Conservation (phyloP, 2,888 invertebrate genomes). For the Apamea monoglypha region DNA sequence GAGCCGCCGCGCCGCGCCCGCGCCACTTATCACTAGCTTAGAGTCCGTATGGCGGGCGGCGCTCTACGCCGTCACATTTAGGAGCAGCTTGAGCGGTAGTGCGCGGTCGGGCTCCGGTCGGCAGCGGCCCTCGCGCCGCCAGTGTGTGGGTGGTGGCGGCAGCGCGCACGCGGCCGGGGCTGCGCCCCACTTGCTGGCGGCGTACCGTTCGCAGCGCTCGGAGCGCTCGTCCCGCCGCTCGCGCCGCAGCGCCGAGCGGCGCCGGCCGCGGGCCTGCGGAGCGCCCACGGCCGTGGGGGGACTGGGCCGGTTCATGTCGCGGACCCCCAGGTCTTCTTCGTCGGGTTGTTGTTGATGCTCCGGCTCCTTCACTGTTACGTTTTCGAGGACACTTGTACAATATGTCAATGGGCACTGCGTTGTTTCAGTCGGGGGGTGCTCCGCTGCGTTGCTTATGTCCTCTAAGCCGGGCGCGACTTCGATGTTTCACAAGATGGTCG, state of each 20-base stretch:
- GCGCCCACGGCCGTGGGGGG: conserved; percentile 64
- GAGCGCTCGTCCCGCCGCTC: conserved; percentile 74
- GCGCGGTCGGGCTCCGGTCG: conserved; percentile 89
- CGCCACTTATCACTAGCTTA: conserved; percentile 82
- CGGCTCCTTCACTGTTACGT: conserved; percentile 68
- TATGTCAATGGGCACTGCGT: conserved; percentile 61
- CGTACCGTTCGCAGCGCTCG: conserved; percentile 88
- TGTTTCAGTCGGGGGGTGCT: conserved; percentile 63
- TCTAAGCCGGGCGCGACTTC: conserved; percentile 77
- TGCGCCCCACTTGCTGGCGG: conserved; percentile 95
- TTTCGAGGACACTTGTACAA: conserved; percentile 56
- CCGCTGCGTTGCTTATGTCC: conserved; percentile 56
- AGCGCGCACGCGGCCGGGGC: conserved; percentile 94
- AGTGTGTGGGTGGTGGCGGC: conserved; percentile 95
- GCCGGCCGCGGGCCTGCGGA: conserved; percentile 74
- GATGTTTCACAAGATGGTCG: conserved; percentile 85
- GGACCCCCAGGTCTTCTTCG: conserved; percentile 76
- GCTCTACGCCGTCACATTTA: conserved; percentile 90
- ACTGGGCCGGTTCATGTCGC: conserved; percentile 64
- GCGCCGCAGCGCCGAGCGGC: conserved; percentile 73
- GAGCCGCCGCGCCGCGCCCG: conserved; percentile 73
- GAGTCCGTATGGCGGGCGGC: conserved; percentile 77
- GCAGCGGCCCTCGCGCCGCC: conserved; percentile 90
- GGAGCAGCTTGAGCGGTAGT: conserved; percentile 91
- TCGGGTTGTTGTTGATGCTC: conserved; percentile 68